Conservation (phyloP, 2,797 vertebrate genomes). For the Protosalanx chinensis region DNA sequence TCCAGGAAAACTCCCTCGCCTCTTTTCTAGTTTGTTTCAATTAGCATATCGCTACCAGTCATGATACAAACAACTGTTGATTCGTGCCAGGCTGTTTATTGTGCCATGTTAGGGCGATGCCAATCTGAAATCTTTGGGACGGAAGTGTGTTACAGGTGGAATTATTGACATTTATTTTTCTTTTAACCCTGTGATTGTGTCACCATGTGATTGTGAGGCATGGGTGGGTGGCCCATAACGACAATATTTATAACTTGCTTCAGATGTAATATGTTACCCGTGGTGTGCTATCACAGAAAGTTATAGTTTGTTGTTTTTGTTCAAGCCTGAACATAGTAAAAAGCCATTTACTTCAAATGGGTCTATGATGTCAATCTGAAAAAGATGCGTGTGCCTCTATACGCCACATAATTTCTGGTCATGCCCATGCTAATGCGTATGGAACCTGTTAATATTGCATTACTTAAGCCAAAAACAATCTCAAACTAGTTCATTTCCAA, state of each 20-base stretch:
- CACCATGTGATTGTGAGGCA: no score
- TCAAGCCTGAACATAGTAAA: no score
- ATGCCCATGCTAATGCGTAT: no score
- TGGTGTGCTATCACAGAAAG: no score
- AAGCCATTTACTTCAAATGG: no score
- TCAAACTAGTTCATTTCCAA: constrained; percentile 36
- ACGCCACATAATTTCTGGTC: no score
- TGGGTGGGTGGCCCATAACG: neutral
- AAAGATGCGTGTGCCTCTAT: no score
- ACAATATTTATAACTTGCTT: neutral
- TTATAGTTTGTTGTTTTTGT: no score
- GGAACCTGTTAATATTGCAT: constrained; percentile 12
- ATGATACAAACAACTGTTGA: neutral
- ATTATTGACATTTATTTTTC: neutral
- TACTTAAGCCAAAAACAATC: constrained; percentile 27
- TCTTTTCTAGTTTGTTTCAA: constrained; percentile 2
- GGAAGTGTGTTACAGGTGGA: neutral
- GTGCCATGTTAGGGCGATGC: neutral
- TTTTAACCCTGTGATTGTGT: neutral
- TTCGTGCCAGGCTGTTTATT: constrained; percentile 2
- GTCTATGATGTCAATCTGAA: no score
- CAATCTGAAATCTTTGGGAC: neutral
- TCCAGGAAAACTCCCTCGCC: neutral
- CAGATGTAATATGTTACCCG: no score
- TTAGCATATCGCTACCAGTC: constrained; percentile 10